Percentiles rank a stretch among this genome's conserved stretches.
Evolutionary conservation across 2,797 vertebrate genomes (phyloP).

Genomic region (Fistularia commersonii): DNA sequence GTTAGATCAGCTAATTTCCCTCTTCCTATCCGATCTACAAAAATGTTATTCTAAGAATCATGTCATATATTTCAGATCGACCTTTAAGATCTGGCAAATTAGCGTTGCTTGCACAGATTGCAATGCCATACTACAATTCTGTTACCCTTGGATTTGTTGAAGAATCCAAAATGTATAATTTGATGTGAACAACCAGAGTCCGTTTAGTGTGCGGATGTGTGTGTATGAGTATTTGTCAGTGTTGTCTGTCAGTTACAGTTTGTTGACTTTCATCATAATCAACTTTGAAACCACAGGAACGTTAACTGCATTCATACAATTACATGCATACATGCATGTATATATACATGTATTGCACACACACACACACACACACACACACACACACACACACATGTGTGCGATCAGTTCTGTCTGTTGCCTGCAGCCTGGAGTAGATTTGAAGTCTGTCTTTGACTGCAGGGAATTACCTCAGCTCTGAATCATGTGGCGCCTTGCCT

Average conservation of each 20-base stretch:
- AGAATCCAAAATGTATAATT: conserved; percentile 12
- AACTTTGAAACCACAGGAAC: no score
- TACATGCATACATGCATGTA: no score
- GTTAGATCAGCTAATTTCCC: no score
- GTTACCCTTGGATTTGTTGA: conserved; percentile 32
- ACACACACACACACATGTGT: conserved; percentile 3
- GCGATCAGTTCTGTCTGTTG: conserved; percentile 19
- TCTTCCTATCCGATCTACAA: not conserved
- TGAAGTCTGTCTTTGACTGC: conserved; percentile 49
- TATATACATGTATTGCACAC: no score
- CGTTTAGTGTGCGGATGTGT: not conserved
- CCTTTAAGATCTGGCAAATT: conserved; percentile 62
- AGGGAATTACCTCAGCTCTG: conserved; percentile 70
- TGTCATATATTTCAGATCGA: conserved; percentile 59
- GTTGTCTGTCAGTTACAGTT: no score
- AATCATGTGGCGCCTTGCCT: conserved; percentile 64
- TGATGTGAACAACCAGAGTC: not conserved
- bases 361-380: not conserved
- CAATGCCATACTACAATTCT: conserved; percentile 32
- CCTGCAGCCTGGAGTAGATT: conserved; percentile 34
- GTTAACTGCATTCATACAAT: no score
- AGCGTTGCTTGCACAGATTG: conserved; percentile 51
- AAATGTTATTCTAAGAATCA: conserved; percentile 30
- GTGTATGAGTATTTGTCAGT: no score
- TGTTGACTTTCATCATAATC: no score